These are phyloP conservation scores for Leptarthrus brevirostris DNA, from an alignment of 2,888 invertebrate species.

Conservation along the genomic window DNA sequence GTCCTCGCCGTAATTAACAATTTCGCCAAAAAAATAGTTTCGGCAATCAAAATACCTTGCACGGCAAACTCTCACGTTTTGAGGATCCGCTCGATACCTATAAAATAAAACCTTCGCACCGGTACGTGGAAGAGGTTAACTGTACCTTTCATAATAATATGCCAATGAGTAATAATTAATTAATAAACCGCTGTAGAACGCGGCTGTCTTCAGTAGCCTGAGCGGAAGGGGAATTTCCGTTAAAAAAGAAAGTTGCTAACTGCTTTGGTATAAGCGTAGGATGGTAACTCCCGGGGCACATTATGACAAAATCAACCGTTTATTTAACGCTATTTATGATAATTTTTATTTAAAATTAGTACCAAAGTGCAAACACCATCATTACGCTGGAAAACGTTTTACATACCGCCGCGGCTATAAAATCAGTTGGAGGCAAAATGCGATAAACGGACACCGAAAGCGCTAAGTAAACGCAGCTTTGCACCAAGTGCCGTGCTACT, in stretches of 20 bases:
- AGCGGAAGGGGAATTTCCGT: neutral
- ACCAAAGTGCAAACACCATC: slow-evolving; percentile 22
- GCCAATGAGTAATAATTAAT: neutral
- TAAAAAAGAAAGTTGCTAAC: slow-evolving; percentile 3
- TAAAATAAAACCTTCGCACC: neutral
- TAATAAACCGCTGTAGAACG: neutral
- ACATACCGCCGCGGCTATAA: neutral
- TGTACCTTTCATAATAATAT: neutral
- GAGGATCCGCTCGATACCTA: neutral
- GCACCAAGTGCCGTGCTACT: neutral
- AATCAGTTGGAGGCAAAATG: neutral
- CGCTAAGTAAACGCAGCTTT: neutral
- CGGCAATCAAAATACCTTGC: neutral
- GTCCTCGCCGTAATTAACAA: neutral
- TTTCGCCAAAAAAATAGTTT: neutral
- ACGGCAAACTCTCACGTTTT: neutral
- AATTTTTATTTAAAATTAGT: slow-evolving; percentile 18
- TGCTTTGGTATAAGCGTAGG: neutral
- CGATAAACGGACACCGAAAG: neutral
- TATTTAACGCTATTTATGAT: slow-evolving; percentile 7
- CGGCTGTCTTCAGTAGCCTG: neutral
- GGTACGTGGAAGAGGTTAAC: neutral
- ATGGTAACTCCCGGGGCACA: neutral
- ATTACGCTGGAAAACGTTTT: neutral
- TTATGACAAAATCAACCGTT: slow-evolving; percentile 1